phyloP scores from a whole-genome alignment of 2,113 vertebrate genomes.

The Phalacrocorax brasilianus region DNA sequence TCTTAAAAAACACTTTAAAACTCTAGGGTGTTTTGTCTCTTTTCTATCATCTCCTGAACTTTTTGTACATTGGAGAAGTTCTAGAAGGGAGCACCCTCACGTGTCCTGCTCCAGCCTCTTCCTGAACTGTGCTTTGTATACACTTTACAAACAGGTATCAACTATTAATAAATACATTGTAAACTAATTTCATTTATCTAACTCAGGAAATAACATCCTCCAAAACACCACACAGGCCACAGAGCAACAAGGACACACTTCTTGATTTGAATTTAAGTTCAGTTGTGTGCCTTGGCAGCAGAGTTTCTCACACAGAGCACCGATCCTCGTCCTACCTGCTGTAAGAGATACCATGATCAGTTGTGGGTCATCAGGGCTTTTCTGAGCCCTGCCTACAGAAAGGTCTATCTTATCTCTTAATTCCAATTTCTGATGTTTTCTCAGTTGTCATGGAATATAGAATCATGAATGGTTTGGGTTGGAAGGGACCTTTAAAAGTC shows the following conservation, averaged over 20 bases:
- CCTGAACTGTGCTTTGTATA: neutral
- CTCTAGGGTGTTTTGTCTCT: neutral
- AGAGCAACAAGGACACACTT: neutral
- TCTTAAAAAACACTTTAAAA: neutral
- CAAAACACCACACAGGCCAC: neutral
- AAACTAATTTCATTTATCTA: neutral
- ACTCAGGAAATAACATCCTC: neutral
- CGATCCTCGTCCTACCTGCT: accelerated
- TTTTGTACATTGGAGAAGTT: neutral
- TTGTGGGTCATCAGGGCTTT: neutral
- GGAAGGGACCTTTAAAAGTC: neutral
- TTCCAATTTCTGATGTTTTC: neutral
- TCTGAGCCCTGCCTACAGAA: neutral
- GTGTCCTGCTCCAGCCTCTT: neutral
- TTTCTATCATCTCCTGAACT: neutral
- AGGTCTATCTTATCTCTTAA: neutral
- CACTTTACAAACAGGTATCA: neutral
- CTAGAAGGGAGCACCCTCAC: neutral
- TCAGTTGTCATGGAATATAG: neutral
- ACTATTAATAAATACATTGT: neutral
- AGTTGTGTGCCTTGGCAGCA: neutral
- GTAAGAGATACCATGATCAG: neutral
- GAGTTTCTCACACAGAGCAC: neutral
- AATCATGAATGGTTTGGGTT: neutral
- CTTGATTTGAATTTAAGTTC: neutral